Conservation (phyloP, 2,113 vertebrate species). For the Catharus fuscescens region DNA sequence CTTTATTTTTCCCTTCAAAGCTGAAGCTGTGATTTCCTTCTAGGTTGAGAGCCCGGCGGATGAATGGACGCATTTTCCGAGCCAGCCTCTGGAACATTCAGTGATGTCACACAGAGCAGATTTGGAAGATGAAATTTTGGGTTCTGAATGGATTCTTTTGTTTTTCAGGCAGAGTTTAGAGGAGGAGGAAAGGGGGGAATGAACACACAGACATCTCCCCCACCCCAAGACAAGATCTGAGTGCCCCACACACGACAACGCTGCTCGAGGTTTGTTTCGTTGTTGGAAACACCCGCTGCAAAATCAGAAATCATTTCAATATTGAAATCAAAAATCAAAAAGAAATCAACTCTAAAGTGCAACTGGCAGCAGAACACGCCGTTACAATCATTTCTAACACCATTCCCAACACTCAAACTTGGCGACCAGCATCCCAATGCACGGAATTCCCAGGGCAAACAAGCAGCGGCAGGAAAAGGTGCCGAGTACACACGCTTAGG, state of each 20-base stretch:
- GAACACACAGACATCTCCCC: background rate
- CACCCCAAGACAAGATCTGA: rapidly evolving
- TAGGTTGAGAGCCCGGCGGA: background rate
- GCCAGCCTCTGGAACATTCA: background rate
- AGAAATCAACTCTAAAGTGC: background rate
- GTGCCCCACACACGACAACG: background rate
- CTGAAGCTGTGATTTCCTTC: background rate
- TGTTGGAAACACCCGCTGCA: background rate
- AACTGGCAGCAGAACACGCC: too few species aligned
- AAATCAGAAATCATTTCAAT: background rate
- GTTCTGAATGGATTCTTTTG: background rate
- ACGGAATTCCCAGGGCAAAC: rapidly evolving
- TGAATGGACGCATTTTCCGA: background rate
- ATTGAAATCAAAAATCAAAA: too few species aligned
- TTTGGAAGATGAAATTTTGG: background rate
- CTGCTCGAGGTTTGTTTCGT: background rate
- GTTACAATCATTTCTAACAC: background rate
- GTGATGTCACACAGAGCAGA: rapidly evolving
- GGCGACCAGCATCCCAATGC: background rate
- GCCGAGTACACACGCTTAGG: conserved; percentile 38
- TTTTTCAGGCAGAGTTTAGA: background rate
- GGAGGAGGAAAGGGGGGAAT: background rate
- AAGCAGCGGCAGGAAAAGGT: background rate
- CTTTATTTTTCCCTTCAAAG: background rate
- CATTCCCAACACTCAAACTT: background rate